Evolutionary conservation across 2,113 vertebrate genomes (phyloP).

Genomic region (Epinephelus cyanopodus): DNA sequence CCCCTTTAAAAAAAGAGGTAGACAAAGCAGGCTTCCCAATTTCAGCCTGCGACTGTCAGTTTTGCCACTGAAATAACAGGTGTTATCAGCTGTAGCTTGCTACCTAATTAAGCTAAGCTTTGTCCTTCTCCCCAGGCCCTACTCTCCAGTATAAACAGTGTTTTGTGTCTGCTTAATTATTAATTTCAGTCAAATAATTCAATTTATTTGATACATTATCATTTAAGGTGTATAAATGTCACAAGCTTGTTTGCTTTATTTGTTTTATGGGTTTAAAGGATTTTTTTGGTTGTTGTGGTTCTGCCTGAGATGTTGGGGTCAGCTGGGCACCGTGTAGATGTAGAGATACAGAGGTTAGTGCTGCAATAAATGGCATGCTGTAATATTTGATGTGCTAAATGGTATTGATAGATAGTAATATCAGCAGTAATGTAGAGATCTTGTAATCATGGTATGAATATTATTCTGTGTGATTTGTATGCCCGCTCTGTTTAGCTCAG

Average conservation of each 20-base stretch:
- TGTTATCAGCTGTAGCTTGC: not conserved
- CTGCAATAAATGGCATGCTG: not conserved
- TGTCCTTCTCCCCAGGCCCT: too few species aligned
- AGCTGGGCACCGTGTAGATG: not conserved
- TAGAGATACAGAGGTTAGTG: too few species aligned
- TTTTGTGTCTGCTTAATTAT: not conserved
- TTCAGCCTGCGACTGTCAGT: not conserved
- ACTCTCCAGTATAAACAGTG: not conserved
- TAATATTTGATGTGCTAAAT: not conserved
- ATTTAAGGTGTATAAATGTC: not conserved
- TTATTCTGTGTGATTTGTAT: too few species aligned
- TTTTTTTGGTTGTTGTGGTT: too few species aligned
- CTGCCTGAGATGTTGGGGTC: not conserved
- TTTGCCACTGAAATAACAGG: not conserved
- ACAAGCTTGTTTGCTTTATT: not conserved
- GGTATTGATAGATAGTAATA: not conserved
- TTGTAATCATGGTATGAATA: too few species aligned
- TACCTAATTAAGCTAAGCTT: too few species aligned
- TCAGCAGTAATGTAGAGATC: not conserved
- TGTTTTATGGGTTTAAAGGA: not conserved
- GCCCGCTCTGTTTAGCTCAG: too few species aligned
- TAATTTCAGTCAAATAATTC: not conserved
- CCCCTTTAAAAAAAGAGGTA: not conserved
- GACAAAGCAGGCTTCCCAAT: not conserved
- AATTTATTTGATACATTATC: not conserved